Evolutionary conservation across 2,113 vertebrate species (phyloP), one percentile per base, ranked within the genome.

Genomic region (Callopanchax toddi): DNA sequence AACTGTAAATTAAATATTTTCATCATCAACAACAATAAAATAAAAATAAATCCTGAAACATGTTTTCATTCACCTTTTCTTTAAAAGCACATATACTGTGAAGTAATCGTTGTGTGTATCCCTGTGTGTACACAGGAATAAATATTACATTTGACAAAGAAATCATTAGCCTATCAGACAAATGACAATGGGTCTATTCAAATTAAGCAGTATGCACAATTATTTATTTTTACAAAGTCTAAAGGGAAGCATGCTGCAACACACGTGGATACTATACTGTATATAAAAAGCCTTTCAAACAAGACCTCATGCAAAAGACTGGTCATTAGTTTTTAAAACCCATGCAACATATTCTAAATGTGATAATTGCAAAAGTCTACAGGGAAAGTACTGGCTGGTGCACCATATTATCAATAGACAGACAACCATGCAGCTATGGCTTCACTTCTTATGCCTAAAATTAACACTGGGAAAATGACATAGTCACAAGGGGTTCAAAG

Each of bases 361-460:
- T 60, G 59, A 60, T 54, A 26, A 48, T 50, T 71, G 59, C 20
- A 20, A 26, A 37, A 26, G 20, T 67, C 51, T 69, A 63, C 17
- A 55, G 40, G 16, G 26, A 23, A 1, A 15, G 44, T 6, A 17
- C 26, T 29, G 15, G 5, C 39, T 34, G 32, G 70, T 26, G 48
- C 23, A 32, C 11, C 42, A 13, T 42, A 29, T 20, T 11, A 32
- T 48, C 44, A 70, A 45, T 11, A 10, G 44, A 56, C 64, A 80
- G 49, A 83, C 70, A 83, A 78, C 67, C 91, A 92, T 92, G 89
- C 86, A 89, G 62, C 68, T 79, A 59, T 49, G 69, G 43, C 32
- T 67, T 25, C 5, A 67, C 36, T 21, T 83, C 55, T 42, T 45
- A n/a, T 22, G 52, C 20, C 64, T 60, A 36, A 42, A 50, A 60